Evolutionary conservation across 1,140 invertebrate genomes (phyloP), one percentile per base, ranked within the genome.

Genomic region (Diabrotica virgifera): DNA sequence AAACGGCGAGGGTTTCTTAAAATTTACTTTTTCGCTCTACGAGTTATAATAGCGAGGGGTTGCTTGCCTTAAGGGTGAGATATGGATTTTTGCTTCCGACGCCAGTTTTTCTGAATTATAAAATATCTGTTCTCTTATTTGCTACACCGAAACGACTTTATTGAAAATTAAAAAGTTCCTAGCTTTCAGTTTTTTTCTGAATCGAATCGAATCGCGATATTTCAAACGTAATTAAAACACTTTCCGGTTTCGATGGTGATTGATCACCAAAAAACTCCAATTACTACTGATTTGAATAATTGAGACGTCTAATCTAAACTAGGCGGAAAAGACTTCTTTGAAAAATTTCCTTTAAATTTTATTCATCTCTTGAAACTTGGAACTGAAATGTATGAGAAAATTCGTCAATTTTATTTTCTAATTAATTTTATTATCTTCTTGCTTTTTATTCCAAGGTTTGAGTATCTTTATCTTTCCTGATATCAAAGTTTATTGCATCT

Each of bases 21-120:
- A 78, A 78, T 79, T 79, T 78, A 78, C 76, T 79, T 79, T 77
- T 78, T 76, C 76, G 74, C 74, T 76, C 72, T 72, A 72, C 74
- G 74, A 79, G 76, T 77, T 77, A 77, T 78, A 78, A 78, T 74
- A 74, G 75, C 70, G 66, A 62, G 65, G 66, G 69, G 70, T 51
- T 35, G 59, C 35, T 7, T 62, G 54, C 62, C 62, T 67, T 68
- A 64, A 66, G 72, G 71, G 76, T 75, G 74, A 77, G 76, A 77
- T 77, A 77, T 77, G 75, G 76, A 77, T 77, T 77, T 76, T 77
- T 76, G 72, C 75, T 76, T 73, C 73, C 70, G 72, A 76, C 68
- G 70, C 66, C 67, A 72, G 72, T 77, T 77, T 77, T 74, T 76
- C 74, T 74, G 76, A 77, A 77, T 77, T 77, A 77, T 76, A 76